phyloP scores from a whole-genome alignment of 2,797 vertebrate genomes.

The Sternotherus odoratus region DNA sequence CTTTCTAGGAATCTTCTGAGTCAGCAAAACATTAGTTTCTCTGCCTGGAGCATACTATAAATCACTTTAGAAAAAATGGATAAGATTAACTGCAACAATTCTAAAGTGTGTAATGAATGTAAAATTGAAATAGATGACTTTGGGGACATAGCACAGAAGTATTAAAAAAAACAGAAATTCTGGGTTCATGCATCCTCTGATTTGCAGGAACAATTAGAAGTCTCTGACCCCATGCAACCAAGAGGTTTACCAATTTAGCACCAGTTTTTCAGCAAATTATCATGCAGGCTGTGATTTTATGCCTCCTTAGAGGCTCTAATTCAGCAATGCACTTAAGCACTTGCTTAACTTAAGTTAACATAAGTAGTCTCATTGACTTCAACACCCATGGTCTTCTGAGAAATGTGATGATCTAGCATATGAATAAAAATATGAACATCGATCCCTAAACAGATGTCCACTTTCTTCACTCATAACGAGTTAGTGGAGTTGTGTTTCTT shows the following conservation, averaged over 20 bases:
- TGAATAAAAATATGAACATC: not conserved
- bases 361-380: not conserved
- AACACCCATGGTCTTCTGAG: not conserved
- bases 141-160: not conserved
- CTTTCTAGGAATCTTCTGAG: not conserved
- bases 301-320: not conserved
- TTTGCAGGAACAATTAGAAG: not conserved
- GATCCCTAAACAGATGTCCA: not conserved
- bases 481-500: not conserved
- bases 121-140: not conserved
- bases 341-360: not conserved
- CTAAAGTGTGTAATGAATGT: conserved; percentile 1
- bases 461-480: not conserved
- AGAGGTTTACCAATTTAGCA: not conserved
- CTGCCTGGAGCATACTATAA: not conserved
- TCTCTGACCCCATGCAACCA: not conserved
- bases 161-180: not conserved
- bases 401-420: not conserved
- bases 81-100: conserved; percentile 7
- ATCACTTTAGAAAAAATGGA: not conserved
- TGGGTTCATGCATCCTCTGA: not conserved
- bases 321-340: not conserved
- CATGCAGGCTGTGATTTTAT: not conserved
- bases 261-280: not conserved
- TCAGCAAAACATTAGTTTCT: not conserved